A percentile compares a stretch with the other conserved stretches of the same genome.
phyloP scores from a whole-genome alignment of 2,113 vertebrate species.

The Pluvianellus socialis region DNA sequence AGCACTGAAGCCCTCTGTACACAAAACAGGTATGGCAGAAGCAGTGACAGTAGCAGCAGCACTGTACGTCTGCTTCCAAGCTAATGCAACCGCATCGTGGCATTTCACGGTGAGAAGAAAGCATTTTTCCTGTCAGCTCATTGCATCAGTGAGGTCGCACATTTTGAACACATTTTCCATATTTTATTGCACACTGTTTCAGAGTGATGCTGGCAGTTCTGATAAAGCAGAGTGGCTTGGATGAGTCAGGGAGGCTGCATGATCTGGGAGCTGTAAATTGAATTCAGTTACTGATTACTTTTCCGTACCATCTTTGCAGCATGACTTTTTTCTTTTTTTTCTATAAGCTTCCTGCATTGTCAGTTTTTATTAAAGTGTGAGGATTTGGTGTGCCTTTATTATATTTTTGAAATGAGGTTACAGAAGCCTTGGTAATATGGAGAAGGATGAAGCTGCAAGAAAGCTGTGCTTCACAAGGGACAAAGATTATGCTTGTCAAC shows the following conservation, averaged over 20 bases:
- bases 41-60: background rate
- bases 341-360: background rate
- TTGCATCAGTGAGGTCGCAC: background rate
- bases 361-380: background rate
- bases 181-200: slow-evolving; percentile 10
- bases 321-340: background rate
- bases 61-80: background rate
- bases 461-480: background rate
- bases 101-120: background rate
- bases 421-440: background rate
- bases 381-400: background rate
- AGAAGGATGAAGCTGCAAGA: background rate
- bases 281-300: background rate
- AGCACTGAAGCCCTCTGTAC: background rate
- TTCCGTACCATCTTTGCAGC: background rate
- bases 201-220: slow-evolving; percentile 9
- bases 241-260: slow-evolving; percentile 37
- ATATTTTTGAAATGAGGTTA: background rate
- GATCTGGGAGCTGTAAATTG: background rate
- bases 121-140: background rate
- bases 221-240: background rate
- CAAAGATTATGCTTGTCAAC: background rate
- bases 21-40: background rate
- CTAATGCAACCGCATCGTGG: background rate
- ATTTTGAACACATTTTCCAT: slow-evolving; percentile 3